Conservation (phyloP, 2,888 invertebrate genomes). For the Eueremaeus valkanovi region DNA sequence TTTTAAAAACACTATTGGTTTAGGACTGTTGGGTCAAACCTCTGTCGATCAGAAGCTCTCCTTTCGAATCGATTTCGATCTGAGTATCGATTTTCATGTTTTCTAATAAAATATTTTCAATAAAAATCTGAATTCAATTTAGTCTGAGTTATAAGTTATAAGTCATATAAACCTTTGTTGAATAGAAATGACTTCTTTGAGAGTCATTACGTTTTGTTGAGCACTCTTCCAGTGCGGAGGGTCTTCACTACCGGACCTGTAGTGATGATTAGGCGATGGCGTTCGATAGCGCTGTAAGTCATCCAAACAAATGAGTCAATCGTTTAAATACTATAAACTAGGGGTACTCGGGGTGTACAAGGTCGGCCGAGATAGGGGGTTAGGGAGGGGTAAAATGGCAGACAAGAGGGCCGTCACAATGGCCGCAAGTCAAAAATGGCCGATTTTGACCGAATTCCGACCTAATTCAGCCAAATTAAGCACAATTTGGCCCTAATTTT, state of each 20-base stretch:
- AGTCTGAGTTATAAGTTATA: neutral
- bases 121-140: neutral
- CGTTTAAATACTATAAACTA: constrained; percentile 47
- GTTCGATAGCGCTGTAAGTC: constrained; percentile 71
- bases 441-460: no score
- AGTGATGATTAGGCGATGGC: constrained; percentile 64
- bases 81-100: neutral
- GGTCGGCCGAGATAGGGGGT: no score
- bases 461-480: no score
- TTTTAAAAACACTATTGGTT: neutral
- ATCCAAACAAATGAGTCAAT: neutral
- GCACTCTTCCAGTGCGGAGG: constrained; percentile 93
- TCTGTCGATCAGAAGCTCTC: neutral
- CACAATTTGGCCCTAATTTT: no score
- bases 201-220: constrained; percentile 62
- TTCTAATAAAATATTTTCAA: neutral
- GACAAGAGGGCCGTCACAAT: no score
- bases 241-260: constrained; percentile 76
- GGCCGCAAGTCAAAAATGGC: no score
- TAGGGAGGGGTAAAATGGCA: no score
- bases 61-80: neutral
- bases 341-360: no score
- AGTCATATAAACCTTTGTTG: neutral
- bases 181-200: constrained; percentile 41
- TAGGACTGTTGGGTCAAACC: neutral